phyloP scores from a whole-genome alignment of 2,113 vertebrate genomes.

The Eulemur rufifrons region DNA sequence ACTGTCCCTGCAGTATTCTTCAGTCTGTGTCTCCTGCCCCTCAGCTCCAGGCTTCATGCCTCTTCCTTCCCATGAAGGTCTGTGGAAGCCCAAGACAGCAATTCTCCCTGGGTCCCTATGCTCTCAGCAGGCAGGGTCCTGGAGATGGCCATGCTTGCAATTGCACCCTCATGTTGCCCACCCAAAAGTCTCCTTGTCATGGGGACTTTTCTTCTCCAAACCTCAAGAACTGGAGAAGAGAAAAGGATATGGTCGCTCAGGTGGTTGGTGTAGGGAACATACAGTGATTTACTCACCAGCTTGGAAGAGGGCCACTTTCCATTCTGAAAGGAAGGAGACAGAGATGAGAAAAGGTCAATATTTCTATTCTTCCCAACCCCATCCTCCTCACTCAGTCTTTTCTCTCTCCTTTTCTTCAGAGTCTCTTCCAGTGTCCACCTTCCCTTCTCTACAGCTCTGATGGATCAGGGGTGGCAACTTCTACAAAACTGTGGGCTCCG shows the following conservation, averaged over 20 bases:
- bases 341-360: neutral
- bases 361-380: neutral
- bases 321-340: neutral
- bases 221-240: neutral
- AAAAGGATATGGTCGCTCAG: neutral
- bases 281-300: neutral
- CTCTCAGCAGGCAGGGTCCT: neutral
- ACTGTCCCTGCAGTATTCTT: neutral
- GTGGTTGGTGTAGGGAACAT: neutral
- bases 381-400: neutral
- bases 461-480: neutral
- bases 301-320: neutral
- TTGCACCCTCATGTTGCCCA: neutral
- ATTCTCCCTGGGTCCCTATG: neutral
- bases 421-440: neutral
- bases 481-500: neutral
- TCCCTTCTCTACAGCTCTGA: neutral
- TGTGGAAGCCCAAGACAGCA: neutral
- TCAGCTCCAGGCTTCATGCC: neutral
- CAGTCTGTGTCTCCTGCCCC: neutral
- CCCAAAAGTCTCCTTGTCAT: neutral
- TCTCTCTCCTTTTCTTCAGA: neutral
- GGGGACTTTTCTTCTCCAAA: neutral
- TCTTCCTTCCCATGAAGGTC: neutral
- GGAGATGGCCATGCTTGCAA: neutral